Base-by-base conservation (phyloP, 1,140 invertebrate species). In the Scaptomyza pallida region DNA sequence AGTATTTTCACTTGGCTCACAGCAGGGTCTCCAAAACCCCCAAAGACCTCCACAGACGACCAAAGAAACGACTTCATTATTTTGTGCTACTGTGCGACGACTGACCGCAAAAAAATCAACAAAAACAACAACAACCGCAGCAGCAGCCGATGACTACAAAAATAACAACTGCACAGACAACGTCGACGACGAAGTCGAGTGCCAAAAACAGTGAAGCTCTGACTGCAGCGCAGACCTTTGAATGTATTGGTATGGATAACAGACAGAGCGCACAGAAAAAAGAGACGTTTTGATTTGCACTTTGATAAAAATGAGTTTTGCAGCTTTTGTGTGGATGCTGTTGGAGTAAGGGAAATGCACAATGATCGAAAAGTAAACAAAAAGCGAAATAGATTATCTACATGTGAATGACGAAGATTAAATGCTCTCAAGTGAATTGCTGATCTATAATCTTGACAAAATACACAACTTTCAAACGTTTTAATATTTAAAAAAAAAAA, bases 21-120 rank as follows among this genome's bases (percentile, higher is more conserved):
- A 52, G 54, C 69, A 72, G 61, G 65, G 51, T 50, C 41, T n/a
- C 10, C n/a, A n/a, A n/a, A 9, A 10, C 54, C 15, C 45, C 52
- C 15, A 50, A 63, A 30, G 50, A 48, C 51, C 44, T 50, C 51
- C 76, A 65, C 71, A 74, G 67, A 80, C 41, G 73, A n/a, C n/a
- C n/a, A n/a, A n/a, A 77, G 67, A 77, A 83, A 88, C 81, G 88
- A 88, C 81, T 88, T 86, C 78, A 86, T 86, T 86, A 81, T 69
- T 65, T 88, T 85, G 69, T 47, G 81, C 81, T 86, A 86, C 81
- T 86, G 81, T 86, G 81, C 65, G 35, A 50, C 51, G 21, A 45
- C 57, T 48, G 60, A 78, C 82, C 82, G 78, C 78, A 81, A 82
- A 75, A n/a, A 61, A 62, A 50, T 10, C 45, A 68, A 55, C 23